These are phyloP conservation scores for Eristalis tenax DNA, from an alignment of 2,888 invertebrate genomes.

Conservation along the genomic window DNA sequence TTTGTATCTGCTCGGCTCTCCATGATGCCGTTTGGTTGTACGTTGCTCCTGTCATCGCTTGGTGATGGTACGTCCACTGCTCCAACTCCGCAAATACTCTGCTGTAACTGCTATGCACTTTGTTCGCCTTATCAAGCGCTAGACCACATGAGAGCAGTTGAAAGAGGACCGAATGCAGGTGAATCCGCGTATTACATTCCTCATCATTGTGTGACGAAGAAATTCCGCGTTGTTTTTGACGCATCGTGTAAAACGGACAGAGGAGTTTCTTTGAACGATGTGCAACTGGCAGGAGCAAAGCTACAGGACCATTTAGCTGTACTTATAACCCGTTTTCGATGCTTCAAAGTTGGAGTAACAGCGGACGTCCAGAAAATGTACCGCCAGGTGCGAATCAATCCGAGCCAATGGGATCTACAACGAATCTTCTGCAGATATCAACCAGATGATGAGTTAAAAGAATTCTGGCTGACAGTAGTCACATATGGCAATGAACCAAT, in stretches of 20 bases:
- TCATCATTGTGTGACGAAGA: constrained; percentile 6
- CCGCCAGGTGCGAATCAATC: constrained; percentile 22
- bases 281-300: not conserved
- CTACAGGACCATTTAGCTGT: not conserved
- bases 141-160: not conserved
- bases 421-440: constrained; percentile 35
- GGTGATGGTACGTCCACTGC: too few relatives aligned
- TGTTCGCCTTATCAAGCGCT: too few relatives aligned
- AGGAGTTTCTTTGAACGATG: not conserved
- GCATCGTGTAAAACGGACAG: not conserved
- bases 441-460: not conserved
- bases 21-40: too few relatives aligned
- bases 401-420: constrained; percentile 30
- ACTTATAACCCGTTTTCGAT: not conserved
- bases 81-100: too few relatives aligned
- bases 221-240: constrained; percentile 22
- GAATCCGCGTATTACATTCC: not conserved
- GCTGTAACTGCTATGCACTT: too few relatives aligned
- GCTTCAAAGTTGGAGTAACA: constrained; percentile 15
- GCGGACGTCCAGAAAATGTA: constrained; percentile 38
- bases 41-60: too few relatives aligned
- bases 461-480: constrained; percentile 26
- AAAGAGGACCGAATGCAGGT: too few relatives aligned
- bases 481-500: constrained; percentile 20
- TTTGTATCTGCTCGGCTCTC: too few relatives aligned